A percentile compares a stretch with the other conserved stretches of the same genome.
Conservation (phyloP, 1,140 invertebrate species). For the Bombus vancouverensis region DNA sequence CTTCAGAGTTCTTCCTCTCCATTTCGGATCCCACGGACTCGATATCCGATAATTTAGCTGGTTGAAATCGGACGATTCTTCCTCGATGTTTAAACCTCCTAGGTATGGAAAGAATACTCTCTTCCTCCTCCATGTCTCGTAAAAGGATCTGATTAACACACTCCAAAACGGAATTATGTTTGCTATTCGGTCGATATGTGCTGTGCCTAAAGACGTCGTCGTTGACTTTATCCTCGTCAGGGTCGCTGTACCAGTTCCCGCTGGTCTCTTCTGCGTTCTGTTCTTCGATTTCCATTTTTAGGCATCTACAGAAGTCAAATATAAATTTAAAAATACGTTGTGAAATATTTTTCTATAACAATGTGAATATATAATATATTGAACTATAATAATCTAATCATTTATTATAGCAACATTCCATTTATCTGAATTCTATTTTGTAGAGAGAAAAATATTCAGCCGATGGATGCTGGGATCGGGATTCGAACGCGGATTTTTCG, state of each 20-base stretch:
- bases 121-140: conserved; percentile 83
- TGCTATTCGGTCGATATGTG: conserved; percentile 79
- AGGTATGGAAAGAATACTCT: conserved; percentile 74
- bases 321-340: neutral
- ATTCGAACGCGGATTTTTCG: too few species aligned
- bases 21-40: conserved; percentile 81
- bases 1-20: conserved; percentile 80
- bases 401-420: too few species aligned
- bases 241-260: conserved; percentile 89
- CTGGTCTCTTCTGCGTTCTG: conserved; percentile 83
- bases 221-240: conserved; percentile 86
- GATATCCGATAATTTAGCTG: conserved; percentile 79
- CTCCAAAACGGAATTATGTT: conserved; percentile 89
- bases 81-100: conserved; percentile 79
- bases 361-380: too few species aligned
- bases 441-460: too few species aligned
- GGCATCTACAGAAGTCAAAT: conserved; percentile 54
- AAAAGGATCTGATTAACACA: conserved; percentile 90
- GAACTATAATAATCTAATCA: too few species aligned
- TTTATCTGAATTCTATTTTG: too few species aligned
- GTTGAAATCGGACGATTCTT: conserved; percentile 79
- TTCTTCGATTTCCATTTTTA: conserved; percentile 83
- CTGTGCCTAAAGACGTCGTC: conserved; percentile 81
- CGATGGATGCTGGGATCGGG: too few species aligned
- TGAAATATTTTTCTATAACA: too few species aligned